Evolutionary conservation across 2,797 vertebrate genomes (phyloP), one percentile per base, ranked within the genome.

Genomic region (Schizopygopsis pylzovi): DNA sequence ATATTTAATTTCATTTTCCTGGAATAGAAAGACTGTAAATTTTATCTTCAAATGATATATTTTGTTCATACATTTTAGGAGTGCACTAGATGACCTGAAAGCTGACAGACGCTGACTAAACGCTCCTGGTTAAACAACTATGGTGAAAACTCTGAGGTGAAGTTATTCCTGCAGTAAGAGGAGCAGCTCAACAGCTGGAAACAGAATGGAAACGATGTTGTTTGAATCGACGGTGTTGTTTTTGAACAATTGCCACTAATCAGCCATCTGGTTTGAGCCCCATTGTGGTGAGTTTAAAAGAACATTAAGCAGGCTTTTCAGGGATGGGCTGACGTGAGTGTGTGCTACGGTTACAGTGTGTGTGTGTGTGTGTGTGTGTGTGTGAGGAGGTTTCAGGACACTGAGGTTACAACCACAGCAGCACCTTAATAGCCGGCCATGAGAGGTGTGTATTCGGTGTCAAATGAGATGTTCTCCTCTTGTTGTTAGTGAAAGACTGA

Each of bases 171-270:
- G 49, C 56, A 39, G n/a, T 75, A n/a, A 75, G 56, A 75, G 41
- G 43, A 75, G 33, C 47, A 87, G 80, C 47, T n/a, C 45, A 79
- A 79, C 76, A 73, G 63, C 86, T 92, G 89, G 91, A 92, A 89
- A 76, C 37, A 43, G 39, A 59, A 28, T 6, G 88, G 56, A 91
- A 90, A 90, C 71, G 83, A 81, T 86, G 54, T 52, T 79, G 33
- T 67, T 79, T 54, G 54, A 83, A 75, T 49, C 39, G 28, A 91
- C 93, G 83, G 83, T 92, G 94, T 94, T 95, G 94, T 94, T 94
- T 95, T 91, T 92, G 90, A 94, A 95, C 95, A 95, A 95, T 95
- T 90, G 92, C 87, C 90, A 89, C 93, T 95, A 95, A 95, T 95
- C 95, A 95, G 92, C 95, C 95, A 95, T 95, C 95, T 96, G 95